Evolutionary conservation across 2,888 invertebrate genomes (phyloP), one percentile per base, ranked within the genome.

Genomic region (Drosophila aldrichi): DNA sequence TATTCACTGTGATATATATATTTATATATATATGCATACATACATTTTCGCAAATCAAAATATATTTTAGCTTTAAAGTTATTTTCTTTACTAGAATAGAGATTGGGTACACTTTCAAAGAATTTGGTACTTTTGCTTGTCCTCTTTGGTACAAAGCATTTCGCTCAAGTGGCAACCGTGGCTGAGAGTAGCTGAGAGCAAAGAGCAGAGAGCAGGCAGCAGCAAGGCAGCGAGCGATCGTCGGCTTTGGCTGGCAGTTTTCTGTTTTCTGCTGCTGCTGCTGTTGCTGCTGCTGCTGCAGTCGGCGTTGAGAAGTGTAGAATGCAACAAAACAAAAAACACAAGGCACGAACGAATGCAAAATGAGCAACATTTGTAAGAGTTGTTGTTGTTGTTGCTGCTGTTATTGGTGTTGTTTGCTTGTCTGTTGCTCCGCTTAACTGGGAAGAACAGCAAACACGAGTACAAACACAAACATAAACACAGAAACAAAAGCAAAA

Each of bases 301-400:
- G 51, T 56, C 55, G 34, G 25, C 69, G 56, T 52, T 40, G 38
- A 36, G 64, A 51, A 52, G 52, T 38, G 60, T 66, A 71, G 60
- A 71, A 66, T 60, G 66, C 61, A 72, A 60, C 55, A 57, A 44
- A 51, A 41, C 49, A 58, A 54, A 54, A 54, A 49, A 62, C 54
- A 34, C 54, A 46, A 40, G 46, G n/a, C 22, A 22, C 64, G 54
- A 74, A 22, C 64, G 54, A 74, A 70, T 70, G 64, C 60, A 56
- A 74, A 70, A 55, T 58, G 54, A 65, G 57, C 64, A 51, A 62
- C 61, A 71, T 46, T 66, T 62, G 65, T 22, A 16, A 36, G 6
- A 29, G 18, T 46, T 57, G 61, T 36, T 70, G 29, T 18, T 40
- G 56, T 10, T 44, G 20, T 43, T 57, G 57, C 22, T 57, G 56